These are phyloP conservation scores for Aphelocoma californica DNA, from an alignment of 2,797 vertebrate species.

Conservation along the genomic window DNA sequence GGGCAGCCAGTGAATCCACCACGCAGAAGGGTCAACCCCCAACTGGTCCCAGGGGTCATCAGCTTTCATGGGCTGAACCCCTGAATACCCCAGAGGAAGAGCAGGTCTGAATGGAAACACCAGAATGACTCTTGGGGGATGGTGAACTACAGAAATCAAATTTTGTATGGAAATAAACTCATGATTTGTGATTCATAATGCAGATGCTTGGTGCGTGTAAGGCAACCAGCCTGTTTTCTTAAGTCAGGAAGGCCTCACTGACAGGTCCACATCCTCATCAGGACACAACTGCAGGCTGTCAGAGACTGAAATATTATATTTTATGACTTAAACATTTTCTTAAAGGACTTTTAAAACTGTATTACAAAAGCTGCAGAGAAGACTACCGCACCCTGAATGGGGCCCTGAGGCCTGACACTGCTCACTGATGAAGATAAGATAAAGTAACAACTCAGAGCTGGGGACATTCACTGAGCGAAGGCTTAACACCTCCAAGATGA, in stretches of 20 bases:
- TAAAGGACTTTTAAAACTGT: too few species aligned
- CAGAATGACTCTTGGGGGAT: not conserved
- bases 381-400: too few species aligned
- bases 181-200: not conserved
- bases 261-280: not conserved
- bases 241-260: not conserved
- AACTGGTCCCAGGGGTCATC: not conserved
- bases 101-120: not conserved
- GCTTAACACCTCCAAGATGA: too few species aligned
- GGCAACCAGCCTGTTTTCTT: not conserved
- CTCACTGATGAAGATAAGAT: too few species aligned
- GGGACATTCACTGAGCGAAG: too few species aligned
- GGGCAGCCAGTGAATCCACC: not conserved
- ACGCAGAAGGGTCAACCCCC: fast-evolving
- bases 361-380: too few species aligned
- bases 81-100: not conserved
- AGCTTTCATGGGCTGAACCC: not conserved
- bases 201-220: not conserved
- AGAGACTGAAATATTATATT: too few species aligned
- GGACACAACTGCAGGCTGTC: not conserved
- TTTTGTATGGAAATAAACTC: not conserved
- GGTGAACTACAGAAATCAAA: not conserved
- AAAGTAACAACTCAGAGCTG: too few species aligned
- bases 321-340: too few species aligned
- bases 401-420: too few species aligned